Evolutionary conservation across 2,113 vertebrate genomes (phyloP).

Genomic region (Halichoerus grypus): DNA sequence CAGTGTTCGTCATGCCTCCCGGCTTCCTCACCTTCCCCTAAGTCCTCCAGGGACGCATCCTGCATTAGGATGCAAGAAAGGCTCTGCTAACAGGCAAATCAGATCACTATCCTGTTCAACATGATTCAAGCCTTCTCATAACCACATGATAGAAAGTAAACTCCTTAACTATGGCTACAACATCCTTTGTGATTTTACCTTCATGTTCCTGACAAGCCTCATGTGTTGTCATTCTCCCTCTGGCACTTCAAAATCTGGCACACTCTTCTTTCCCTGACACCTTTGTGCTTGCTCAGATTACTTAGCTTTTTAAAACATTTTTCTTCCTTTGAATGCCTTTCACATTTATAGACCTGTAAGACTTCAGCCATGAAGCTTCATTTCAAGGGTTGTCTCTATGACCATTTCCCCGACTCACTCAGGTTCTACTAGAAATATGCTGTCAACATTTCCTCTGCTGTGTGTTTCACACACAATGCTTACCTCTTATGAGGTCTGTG

Average conservation of each 20-base stretch:
- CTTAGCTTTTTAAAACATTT: not conserved
- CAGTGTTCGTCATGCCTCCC: not conserved
- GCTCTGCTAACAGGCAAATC: not conserved
- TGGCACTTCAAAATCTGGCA: not conserved
- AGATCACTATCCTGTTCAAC: not conserved
- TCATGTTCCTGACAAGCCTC: not conserved
- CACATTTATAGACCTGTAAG: slow-evolving; percentile 18
- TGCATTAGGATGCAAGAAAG: not conserved
- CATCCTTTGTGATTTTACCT: not conserved
- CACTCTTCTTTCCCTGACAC: not conserved
- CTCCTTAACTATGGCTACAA: not conserved
- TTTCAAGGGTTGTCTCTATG: not conserved
- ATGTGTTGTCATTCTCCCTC: not conserved
- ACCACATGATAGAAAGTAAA: not conserved
- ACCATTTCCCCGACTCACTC: not conserved
- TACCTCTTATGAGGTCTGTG: not conserved
- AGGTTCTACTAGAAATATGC: not conserved
- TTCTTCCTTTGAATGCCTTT: slow-evolving; percentile 47
- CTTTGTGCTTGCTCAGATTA: not conserved
- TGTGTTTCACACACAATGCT: not conserved
- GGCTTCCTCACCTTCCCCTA: not conserved
- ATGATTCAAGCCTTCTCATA: not conserved
- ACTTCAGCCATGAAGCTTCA: slow-evolving; percentile 36
- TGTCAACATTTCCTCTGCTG: not conserved
- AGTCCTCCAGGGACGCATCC: not conserved